A percentile compares a stretch with the other conserved stretches of the same genome.
Conservation (phyloP, 2,888 invertebrate species). For the Proisotoma minuta region DNA sequence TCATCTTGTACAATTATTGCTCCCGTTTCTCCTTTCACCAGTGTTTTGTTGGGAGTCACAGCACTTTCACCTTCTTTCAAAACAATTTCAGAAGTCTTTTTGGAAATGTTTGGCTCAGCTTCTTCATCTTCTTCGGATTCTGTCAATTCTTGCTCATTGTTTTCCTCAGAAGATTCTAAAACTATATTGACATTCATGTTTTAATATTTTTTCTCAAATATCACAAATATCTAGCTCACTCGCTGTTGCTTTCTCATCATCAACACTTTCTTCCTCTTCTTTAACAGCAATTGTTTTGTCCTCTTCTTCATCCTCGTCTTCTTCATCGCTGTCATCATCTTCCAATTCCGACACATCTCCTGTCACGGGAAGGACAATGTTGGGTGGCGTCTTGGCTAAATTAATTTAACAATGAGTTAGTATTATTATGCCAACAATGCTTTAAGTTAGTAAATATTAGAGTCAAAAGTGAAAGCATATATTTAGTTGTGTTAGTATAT, state of each 20-base stretch:
- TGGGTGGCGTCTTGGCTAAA: neutral
- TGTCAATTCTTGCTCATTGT: conserved; percentile 11
- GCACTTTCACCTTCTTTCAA: too few species aligned
- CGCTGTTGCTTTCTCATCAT: conserved; percentile 4
- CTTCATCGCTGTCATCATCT: conserved; percentile 9
- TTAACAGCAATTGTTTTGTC: neutral
- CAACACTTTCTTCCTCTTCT: neutral
- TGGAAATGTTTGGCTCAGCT: conserved; percentile 1
- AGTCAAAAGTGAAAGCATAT: too few species aligned
- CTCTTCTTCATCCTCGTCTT: conserved; percentile 10
- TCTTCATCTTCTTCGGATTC: conserved; percentile 13
- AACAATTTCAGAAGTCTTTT: conserved; percentile 4
- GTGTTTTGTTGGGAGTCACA: conserved; percentile 9
- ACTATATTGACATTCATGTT: too few species aligned
- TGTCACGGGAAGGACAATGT: conserved; percentile 3
- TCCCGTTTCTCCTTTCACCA: conserved; percentile 30
- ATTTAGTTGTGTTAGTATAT: too few species aligned
- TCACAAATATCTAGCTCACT: too few species aligned
- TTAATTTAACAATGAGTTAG: neutral
- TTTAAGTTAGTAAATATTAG: too few species aligned
- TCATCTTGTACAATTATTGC: conserved; percentile 10
- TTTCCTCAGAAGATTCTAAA: too few species aligned
- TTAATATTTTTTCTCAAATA: too few species aligned
- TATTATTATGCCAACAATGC: too few species aligned
- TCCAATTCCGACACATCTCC: conserved; percentile 5